Conservation (phyloP, 2,797 vertebrate genomes). For the Pangasius macronema region DNA sequence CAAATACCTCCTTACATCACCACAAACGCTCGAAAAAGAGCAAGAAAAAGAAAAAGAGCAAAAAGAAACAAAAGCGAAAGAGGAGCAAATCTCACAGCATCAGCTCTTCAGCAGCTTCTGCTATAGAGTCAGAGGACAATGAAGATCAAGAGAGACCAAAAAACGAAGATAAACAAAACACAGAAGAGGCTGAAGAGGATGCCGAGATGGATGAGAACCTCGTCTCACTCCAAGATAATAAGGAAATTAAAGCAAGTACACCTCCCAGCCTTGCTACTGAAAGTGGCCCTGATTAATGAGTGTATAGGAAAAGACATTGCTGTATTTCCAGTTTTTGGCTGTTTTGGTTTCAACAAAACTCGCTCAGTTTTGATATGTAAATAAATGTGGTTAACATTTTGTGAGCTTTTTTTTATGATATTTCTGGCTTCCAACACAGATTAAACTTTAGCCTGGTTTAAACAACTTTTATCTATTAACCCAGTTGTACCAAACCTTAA, state of each 20-base stretch:
- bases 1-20: conserved; percentile 40
- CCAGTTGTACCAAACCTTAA: not conserved
- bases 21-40: conserved; percentile 77
- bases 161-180: not conserved
- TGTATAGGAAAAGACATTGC: not conserved
- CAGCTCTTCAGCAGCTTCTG: conserved; percentile 68
- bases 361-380: conserved; percentile 7
- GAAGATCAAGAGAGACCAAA: not conserved
- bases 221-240: conserved; percentile 25
- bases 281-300: not conserved
- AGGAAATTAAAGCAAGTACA: conserved; percentile 17
- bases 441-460: not conserved
- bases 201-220: not conserved
- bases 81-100: conserved; percentile 54
- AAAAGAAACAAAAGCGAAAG: conserved; percentile 75
- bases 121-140: conserved; percentile 56
- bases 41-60: conserved; percentile 75
- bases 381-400: conserved; percentile 34
- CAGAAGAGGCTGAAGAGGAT: conserved; percentile 11
- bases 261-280: not conserved
- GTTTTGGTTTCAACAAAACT: conserved; percentile 2
- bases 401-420: not conserved
- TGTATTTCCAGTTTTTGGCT: not conserved
- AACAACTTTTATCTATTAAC: not conserved
- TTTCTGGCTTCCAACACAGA: not conserved